Percentiles rank a stretch among this genome's conserved stretches.
These are phyloP conservation scores for Micromussa lordhowensis DNA, from an alignment of 92 coral and sea anemone genomes.

Conservation along the genomic window DNA sequence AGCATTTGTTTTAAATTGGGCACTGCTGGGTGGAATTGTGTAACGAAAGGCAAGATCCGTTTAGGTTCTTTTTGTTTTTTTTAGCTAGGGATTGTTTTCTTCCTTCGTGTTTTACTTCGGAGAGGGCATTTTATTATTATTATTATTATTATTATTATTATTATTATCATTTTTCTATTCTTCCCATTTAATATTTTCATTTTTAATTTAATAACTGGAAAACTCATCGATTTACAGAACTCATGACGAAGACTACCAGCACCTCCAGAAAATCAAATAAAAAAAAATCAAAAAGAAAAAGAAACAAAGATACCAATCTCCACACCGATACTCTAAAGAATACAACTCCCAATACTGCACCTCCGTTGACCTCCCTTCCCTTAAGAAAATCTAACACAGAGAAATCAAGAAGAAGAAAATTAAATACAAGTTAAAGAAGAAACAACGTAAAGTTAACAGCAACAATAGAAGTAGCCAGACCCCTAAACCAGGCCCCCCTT, in stretches of 20 bases:
- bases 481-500: not conserved
- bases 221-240: not conserved
- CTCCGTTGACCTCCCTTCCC: no score
- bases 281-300: not conserved
- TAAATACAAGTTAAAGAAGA: no score
- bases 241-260: not conserved
- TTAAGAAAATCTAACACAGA: not conserved
- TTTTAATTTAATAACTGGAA: not conserved
- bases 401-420: not conserved
- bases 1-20: no score
- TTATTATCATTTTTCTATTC: slow-evolving; percentile 4
- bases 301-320: not conserved
- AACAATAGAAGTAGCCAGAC: not conserved
- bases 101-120: no score
- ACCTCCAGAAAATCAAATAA: not conserved
- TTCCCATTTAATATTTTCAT: not conserved
- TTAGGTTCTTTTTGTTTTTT: no score
- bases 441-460: no score
- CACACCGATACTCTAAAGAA: not conserved
- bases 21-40: no score
- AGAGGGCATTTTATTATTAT: no score
- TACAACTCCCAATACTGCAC: not conserved
- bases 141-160: no score
- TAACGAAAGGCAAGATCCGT: no score
- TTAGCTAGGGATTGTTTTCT: no score